These are phyloP conservation scores for Caenorhabditis uteleia DNA, from an alignment of 2,888 invertebrate genomes.

Conservation along the genomic window DNA sequence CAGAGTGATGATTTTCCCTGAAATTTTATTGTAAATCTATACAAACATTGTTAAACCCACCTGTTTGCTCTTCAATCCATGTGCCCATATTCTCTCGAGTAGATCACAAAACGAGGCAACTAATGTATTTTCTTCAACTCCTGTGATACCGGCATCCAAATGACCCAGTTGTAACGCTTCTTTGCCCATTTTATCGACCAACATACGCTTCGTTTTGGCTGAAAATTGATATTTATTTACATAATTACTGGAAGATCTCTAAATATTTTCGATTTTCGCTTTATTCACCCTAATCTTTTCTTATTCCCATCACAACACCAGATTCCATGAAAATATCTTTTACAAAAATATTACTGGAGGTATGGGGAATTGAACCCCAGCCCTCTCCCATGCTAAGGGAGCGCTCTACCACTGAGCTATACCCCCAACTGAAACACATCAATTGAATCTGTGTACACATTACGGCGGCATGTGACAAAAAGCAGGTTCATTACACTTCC, in stretches of 20 bases:
- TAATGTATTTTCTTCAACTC: slow-evolving; percentile 93
- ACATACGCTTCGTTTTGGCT: slow-evolving; percentile 89
- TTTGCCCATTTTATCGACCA: slow-evolving; percentile 94
- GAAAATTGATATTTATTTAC: slow-evolving; percentile 15
- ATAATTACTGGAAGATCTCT: no score
- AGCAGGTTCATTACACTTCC: no score
- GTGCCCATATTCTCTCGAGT: slow-evolving; percentile 94
- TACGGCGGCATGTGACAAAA: no score
- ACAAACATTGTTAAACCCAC: slow-evolving; percentile 66
- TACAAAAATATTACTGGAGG: no score
- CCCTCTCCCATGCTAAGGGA: slow-evolving; percentile 65
- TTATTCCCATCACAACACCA: no score
- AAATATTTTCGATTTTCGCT: no score
- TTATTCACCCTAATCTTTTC: no score
- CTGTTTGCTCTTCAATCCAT: slow-evolving; percentile 91
- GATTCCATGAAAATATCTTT: no score
- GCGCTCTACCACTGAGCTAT: slow-evolving; percentile 66
- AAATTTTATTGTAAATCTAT: slow-evolving; percentile 16
- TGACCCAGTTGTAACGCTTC: slow-evolving; percentile 94
- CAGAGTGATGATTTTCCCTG: slow-evolving; percentile 94
- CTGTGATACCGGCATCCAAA: slow-evolving; percentile 78
- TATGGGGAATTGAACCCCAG: slow-evolving; percentile 62
- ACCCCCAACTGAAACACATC: no score
- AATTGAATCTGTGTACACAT: no score
- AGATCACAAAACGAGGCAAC: slow-evolving; percentile 95